Percentiles rank a stretch among this genome's conserved stretches.
These are phyloP conservation scores for Aspiorhynchus laticeps DNA, from an alignment of 2,113 vertebrate genomes.

Conservation along the genomic window DNA sequence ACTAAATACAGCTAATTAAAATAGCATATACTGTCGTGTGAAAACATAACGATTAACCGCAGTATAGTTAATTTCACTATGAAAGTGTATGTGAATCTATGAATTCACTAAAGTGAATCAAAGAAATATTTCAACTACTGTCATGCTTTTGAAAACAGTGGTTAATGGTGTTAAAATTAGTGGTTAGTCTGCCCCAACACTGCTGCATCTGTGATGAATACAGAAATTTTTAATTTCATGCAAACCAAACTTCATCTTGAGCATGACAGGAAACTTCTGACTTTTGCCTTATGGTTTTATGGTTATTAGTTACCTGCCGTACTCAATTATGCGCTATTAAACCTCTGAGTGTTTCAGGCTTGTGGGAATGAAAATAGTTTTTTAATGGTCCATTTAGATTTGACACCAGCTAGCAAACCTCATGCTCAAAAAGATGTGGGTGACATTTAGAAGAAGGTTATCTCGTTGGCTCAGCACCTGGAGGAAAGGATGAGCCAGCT, in stretches of 20 bases:
- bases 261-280: conserved; percentile 5
- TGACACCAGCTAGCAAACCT: conserved; percentile 38
- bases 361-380: conserved; percentile 21
- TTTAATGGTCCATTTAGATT: conserved; percentile 48
- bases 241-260: neutral
- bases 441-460: conserved; percentile 62
- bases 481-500: conserved; percentile 35
- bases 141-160: neutral
- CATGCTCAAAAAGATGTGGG: conserved; percentile 45
- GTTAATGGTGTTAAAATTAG: too few species aligned
- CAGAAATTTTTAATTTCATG: neutral
- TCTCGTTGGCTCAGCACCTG: conserved; percentile 51
- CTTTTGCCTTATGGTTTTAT: conserved; percentile 16
- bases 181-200: neutral
- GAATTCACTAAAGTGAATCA: neutral
- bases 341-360: conserved; percentile 8
- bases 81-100: neutral
- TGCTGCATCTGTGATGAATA: neutral
- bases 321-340: conserved; percentile 27
- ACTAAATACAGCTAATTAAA: neutral
- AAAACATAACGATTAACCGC: too few species aligned
- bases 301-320: conserved; percentile 42
- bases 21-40: neutral
- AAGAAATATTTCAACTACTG: neutral
- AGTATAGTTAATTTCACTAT: neutral